A percentile compares a stretch with the other conserved stretches of the same genome.
Conservation (phyloP, 1,140 invertebrate species). For the Aphelinus certus region DNA sequence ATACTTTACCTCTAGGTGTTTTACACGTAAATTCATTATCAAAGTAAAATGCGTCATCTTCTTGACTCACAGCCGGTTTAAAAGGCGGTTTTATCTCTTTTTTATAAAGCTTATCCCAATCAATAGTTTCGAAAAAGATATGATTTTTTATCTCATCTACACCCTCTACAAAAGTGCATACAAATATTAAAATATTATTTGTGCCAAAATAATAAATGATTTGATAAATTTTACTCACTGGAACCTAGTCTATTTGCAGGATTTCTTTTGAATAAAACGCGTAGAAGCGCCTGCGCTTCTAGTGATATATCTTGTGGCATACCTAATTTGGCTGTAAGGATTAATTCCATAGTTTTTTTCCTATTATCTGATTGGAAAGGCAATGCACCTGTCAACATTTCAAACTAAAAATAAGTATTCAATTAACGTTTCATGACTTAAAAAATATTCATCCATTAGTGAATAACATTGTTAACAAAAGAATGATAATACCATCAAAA, state of each 20-base stretch:
- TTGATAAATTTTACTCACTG: no score
- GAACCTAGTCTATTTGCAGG: slow-evolving; percentile 85
- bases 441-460: no score
- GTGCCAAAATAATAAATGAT: slow-evolving; percentile 13
- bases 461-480: no score
- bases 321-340: slow-evolving; percentile 95
- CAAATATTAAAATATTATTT: slow-evolving; percentile 3
- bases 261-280: slow-evolving; percentile 96
- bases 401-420: slow-evolving; percentile 77
- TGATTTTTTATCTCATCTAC: slow-evolving; percentile 90
- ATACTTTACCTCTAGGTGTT: slow-evolving; percentile 82
- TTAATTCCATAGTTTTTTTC: slow-evolving; percentile 99
- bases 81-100: slow-evolving; percentile 94
- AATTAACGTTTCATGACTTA: no score
- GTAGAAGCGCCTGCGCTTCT: slow-evolving; percentile 91
- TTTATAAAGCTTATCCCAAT: slow-evolving; percentile 89
- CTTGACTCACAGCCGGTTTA: slow-evolving; percentile 91
- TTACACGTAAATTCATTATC: slow-evolving; percentile 98
- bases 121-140: slow-evolving; percentile 93
- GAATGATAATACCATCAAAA: no score
- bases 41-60: slow-evolving; percentile 98
- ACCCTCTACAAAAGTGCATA: slow-evolving; percentile 48
- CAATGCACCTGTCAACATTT: slow-evolving; percentile 97
- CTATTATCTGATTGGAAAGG: slow-evolving; percentile 96
- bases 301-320: slow-evolving; percentile 96